Evolutionary conservation across 2,113 vertebrate species (phyloP).

Genomic region (Hirundichthys speculiger): DNA sequence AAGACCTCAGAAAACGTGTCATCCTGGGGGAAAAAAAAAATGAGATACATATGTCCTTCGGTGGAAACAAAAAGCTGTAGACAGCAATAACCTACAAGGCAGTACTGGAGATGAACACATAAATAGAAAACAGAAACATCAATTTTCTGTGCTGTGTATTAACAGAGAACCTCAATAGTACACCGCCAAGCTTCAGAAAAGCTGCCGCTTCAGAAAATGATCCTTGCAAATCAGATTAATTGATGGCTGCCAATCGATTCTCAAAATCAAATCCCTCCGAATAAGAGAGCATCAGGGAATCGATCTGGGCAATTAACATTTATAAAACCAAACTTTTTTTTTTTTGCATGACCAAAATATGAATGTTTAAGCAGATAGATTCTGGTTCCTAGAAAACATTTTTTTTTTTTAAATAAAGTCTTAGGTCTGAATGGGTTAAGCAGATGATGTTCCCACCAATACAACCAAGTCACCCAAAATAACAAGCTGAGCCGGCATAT

Average conservation of each 20-base stretch:
- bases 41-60: neutral
- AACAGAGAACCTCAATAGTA: no score
- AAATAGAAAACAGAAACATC: neutral
- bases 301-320: neutral
- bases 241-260: neutral
- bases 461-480: conserved; percentile 19
- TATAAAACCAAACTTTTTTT: neutral
- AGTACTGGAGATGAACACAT: neutral
- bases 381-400: no score
- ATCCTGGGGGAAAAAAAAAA: no score
- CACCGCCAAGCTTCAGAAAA: neutral
- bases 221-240: neutral
- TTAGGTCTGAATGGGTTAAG: conserved; percentile 4
- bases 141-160: neutral
- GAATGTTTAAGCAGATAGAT: no score
- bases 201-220: neutral
- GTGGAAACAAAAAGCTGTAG: neutral
- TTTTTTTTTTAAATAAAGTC: no score
- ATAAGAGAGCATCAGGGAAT: neutral
- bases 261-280: neutral
- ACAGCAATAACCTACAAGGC: neutral
- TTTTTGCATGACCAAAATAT: no score
- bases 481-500: conserved; percentile 25
- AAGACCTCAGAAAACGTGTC: no score
- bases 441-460: conserved; percentile 24